phyloP scores from a whole-genome alignment of 2,888 invertebrate genomes.

The Eristalis arbustorum region DNA sequence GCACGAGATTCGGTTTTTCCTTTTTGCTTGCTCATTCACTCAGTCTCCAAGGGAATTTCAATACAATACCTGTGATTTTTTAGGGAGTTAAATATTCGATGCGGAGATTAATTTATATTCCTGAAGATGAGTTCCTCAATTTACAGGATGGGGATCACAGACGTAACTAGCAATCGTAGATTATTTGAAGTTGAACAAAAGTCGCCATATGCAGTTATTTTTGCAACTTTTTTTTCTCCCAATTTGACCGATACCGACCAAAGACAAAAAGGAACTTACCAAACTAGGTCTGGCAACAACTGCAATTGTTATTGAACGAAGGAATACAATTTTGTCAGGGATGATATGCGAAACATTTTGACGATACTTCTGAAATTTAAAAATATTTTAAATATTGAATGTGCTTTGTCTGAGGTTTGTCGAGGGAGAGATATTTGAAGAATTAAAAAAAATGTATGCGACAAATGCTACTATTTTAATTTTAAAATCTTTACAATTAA shows the following conservation, averaged over 20 bases:
- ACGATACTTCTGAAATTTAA: background rate
- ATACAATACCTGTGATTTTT: constrained; percentile 46
- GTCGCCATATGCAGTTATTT: constrained; percentile 71
- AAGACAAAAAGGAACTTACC: constrained; percentile 25
- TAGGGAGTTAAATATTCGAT: constrained; percentile 21
- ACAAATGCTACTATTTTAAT: too few species aligned
- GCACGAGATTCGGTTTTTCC: background rate
- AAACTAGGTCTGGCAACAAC: constrained; percentile 43
- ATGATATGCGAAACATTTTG: background rate
- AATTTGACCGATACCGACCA: constrained; percentile 58
- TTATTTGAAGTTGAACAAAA: constrained; percentile 63
- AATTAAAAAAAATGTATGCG: too few species aligned
- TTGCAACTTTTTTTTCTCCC: constrained; percentile 66
- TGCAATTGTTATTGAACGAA: constrained; percentile 38
- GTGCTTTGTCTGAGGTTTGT: background rate
- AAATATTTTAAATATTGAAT: too few species aligned
- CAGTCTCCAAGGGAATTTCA: constrained; percentile 39
- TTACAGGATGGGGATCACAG: constrained; percentile 55
- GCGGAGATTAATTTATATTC: constrained; percentile 29
- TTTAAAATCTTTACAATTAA: too few species aligned
- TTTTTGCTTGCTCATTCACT: background rate
- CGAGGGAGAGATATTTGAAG: too few species aligned
- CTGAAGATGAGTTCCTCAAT: constrained; percentile 12
- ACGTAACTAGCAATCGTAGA: constrained; percentile 59
- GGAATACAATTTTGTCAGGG: constrained; percentile 8